phyloP scores from a whole-genome alignment of 2,797 vertebrate species.

The Poliocrania exsul region DNA sequence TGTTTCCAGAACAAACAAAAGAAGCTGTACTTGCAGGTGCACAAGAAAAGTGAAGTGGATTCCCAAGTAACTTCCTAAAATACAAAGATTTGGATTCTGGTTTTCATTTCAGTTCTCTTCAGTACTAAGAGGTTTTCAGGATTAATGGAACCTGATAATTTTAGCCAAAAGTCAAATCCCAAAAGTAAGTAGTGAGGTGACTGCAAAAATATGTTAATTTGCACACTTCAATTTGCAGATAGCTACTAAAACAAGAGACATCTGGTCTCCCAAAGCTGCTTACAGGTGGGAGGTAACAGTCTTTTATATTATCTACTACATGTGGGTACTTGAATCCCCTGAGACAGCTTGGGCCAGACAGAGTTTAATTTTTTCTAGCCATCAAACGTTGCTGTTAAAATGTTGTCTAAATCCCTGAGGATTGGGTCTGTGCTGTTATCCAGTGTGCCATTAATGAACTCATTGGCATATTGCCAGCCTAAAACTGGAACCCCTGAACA shows the following conservation, averaged over 20 bases:
- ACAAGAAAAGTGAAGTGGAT: background rate
- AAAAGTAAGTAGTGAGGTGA: background rate
- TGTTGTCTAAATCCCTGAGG: background rate
- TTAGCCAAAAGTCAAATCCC: constrained; percentile 10
- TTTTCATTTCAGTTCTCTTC: background rate
- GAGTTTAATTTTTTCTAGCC: constrained; percentile 20
- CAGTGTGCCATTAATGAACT: constrained; percentile 26
- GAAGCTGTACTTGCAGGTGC: background rate
- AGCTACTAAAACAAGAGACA: background rate
- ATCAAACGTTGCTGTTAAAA: background rate
- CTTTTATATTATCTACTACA: background rate
- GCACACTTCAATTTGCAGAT: background rate
- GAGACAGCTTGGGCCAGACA: background rate
- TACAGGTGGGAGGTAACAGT: background rate
- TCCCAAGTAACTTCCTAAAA: background rate
- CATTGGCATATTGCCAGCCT: constrained; percentile 6
- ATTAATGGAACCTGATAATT: background rate
- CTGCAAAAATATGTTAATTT: background rate
- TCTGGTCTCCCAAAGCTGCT: constrained; percentile 19
- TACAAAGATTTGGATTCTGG: background rate
- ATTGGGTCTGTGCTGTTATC: background rate
- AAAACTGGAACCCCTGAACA: background rate
- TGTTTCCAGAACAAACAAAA: background rate
- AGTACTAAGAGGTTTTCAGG: background rate
- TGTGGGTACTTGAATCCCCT: background rate